Evolutionary conservation across 53 echinoderm and acorn worm genomes (phyloP).

Genomic region (Arbacia lixula): DNA sequence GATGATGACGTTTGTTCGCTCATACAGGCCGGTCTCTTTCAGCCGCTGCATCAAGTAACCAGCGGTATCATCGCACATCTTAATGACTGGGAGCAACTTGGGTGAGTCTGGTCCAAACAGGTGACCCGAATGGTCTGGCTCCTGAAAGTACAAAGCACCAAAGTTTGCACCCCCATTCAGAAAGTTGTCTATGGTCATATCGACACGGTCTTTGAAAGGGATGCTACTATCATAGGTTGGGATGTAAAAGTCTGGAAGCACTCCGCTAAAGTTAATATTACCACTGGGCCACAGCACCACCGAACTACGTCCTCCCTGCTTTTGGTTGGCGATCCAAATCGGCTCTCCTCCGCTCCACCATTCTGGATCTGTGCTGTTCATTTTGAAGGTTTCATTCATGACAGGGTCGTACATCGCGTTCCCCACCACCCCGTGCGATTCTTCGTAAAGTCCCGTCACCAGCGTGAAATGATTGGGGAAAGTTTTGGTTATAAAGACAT

Average conservation of each 20-base stretch:
- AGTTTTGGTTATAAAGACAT: constrained; percentile 81
- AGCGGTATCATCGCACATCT: constrained; percentile 67
- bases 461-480: constrained; percentile 92
- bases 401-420: constrained; percentile 84
- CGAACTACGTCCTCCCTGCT: constrained; percentile 72
- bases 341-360: constrained; percentile 94
- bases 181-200: constrained; percentile 75
- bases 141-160: constrained; percentile 87
- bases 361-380: constrained; percentile 31
- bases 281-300: constrained; percentile 70
- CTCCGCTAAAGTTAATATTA: constrained; percentile 67
- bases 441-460: constrained; percentile 86
- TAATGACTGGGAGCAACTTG: constrained; percentile 52
- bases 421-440: constrained; percentile 85
- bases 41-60: constrained; percentile 76
- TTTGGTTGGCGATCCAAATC: constrained; percentile 92
- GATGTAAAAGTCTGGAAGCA: constrained; percentile 55
- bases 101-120: constrained; percentile 72
- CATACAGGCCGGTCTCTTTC: constrained; percentile 59
- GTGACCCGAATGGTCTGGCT: constrained; percentile 95
- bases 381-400: constrained; percentile 43
- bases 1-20: constrained; percentile 73
- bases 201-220: constrained; percentile 61
- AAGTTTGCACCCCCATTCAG: constrained; percentile 70
- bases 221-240: constrained; percentile 33